Conservation (phyloP, 2,888 invertebrate species). For the Chloroclystis v-ata region DNA sequence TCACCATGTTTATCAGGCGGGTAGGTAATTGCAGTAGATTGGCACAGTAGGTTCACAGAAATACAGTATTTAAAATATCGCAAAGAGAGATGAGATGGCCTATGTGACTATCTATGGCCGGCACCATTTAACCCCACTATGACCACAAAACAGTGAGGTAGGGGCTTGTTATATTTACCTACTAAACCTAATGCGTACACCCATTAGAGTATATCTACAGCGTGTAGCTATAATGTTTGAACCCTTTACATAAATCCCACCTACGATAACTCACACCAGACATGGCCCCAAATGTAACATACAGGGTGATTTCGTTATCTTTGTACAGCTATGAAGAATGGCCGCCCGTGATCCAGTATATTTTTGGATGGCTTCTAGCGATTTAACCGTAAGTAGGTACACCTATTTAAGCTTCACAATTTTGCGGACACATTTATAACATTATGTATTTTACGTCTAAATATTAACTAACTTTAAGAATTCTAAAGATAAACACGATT, state of each 20-base stretch:
- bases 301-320: constrained; percentile 7
- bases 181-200: constrained; percentile 9
- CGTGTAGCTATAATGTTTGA: constrained; percentile 8
- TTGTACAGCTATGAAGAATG: background rate
- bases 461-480: no score
- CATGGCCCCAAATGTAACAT: constrained; percentile 9
- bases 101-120: no score
- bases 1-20: no score
- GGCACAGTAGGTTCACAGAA: no score
- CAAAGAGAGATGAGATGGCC: no score
- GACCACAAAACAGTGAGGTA: background rate
- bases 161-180: background rate
- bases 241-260: constrained; percentile 16
- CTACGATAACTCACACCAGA: constrained; percentile 14
- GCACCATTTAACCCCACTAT: background rate
- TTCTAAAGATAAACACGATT: no score
- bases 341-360: background rate
- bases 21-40: no score
- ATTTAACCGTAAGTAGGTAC: no score
- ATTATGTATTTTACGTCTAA: no score
- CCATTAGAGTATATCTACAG: constrained; percentile 7
- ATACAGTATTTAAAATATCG: no score
- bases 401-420: no score
- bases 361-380: background rate
- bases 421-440: no score